phyloP scores from a whole-genome alignment of 2,888 invertebrate genomes.

The Plagodis pulveraria region DNA sequence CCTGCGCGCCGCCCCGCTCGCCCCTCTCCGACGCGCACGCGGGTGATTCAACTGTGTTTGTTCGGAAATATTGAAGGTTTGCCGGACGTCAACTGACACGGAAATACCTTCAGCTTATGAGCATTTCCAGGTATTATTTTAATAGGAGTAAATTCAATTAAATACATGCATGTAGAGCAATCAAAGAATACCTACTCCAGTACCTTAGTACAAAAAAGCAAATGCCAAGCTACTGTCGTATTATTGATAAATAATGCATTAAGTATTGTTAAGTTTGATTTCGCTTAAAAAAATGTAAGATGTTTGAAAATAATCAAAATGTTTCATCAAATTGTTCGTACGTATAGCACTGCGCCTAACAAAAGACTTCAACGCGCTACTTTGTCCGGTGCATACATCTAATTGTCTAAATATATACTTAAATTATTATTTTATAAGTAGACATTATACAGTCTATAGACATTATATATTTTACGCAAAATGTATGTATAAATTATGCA shows the following conservation, averaged over 20 bases:
- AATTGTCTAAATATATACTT: no score
- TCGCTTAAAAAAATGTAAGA: no score
- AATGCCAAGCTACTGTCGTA: not conserved
- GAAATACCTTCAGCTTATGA: slow-evolving; percentile 78
- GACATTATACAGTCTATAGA: no score
- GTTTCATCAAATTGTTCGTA: not conserved
- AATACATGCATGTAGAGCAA: slow-evolving; percentile 51
- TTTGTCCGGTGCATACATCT: no score
- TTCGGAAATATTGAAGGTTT: slow-evolving; percentile 83
- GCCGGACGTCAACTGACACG: slow-evolving; percentile 80
- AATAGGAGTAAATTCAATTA: slow-evolving; percentile 46
- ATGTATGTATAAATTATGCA: no score
- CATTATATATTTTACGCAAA: no score
- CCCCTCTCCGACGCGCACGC: slow-evolving; percentile 34
- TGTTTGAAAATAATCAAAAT: no score
- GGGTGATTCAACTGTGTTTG: slow-evolving; percentile 73
- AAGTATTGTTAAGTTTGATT: no score
- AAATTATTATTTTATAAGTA: no score
- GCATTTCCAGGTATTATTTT: slow-evolving; percentile 76
- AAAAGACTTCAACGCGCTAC: slow-evolving; percentile 48
- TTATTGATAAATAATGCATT: not conserved
- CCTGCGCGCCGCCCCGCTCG: slow-evolving; percentile 32
- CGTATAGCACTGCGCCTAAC: slow-evolving; percentile 22
- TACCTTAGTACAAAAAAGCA: no score
- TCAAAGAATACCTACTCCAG: not conserved